phyloP scores from a whole-genome alignment of 2,113 vertebrate species.

The Malurus alboscapulatus region DNA sequence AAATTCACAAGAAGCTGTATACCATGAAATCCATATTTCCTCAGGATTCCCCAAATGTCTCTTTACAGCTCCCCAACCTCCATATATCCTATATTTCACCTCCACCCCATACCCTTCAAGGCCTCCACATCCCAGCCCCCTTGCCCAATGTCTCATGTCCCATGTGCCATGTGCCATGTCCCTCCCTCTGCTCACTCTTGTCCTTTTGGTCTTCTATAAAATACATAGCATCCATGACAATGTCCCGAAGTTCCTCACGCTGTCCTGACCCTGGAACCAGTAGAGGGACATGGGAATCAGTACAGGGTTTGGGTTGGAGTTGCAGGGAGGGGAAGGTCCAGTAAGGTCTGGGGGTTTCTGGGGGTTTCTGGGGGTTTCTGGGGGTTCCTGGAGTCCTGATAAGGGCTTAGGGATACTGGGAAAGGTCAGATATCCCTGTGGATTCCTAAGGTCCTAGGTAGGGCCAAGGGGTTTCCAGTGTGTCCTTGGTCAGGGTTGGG shows the following conservation, averaged over 20 bases:
- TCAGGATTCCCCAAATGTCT: background rate
- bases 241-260: background rate
- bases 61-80: background rate
- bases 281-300: background rate
- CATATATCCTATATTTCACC: background rate
- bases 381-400: background rate
- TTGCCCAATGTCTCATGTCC: background rate
- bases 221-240: background rate
- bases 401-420: background rate
- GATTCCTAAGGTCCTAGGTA: background rate
- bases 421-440: background rate
- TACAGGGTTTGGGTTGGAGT: background rate
- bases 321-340: background rate
- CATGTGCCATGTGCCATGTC: background rate
- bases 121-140: background rate
- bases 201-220: background rate
- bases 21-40: background rate
- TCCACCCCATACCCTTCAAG: background rate
- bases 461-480: background rate
- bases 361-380: background rate
- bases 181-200: background rate
- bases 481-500: background rate
- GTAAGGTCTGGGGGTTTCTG: background rate
- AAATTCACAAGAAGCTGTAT: background rate
- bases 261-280: background rate